A percentile compares a stretch with the other conserved stretches of the same genome.
Evolutionary conservation across 1,140 invertebrate species (phyloP).

Genomic region (Zelostemma sp.): DNA sequence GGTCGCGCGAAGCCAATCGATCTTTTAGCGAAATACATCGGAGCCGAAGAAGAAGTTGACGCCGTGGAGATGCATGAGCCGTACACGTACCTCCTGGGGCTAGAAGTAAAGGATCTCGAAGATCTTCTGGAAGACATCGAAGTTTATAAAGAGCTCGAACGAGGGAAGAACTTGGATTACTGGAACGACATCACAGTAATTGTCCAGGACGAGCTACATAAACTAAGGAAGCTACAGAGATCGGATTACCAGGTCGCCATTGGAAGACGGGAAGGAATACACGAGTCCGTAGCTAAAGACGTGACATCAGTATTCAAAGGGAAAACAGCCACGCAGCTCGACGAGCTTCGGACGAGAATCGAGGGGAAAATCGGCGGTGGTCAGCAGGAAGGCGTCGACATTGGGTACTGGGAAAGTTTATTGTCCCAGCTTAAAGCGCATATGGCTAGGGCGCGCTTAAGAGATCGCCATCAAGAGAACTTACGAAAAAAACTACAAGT

Average conservation of each 20-base stretch:
- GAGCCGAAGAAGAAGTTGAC: conserved; percentile 90
- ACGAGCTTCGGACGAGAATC: conserved; percentile 87
- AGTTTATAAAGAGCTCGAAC: conserved; percentile 89
- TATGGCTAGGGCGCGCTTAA: conserved; percentile 91
- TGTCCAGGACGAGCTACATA: conserved; percentile 94
- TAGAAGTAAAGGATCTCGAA: conserved; percentile 94
- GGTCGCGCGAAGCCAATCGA: conserved; percentile 98
- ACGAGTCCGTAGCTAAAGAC: conserved; percentile 91
- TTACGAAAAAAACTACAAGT: conserved; percentile 88
- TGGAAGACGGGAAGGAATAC: conserved; percentile 91
- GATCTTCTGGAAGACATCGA: conserved; percentile 98
- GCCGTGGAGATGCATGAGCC: conserved; percentile 99
- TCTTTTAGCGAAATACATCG: conserved; percentile 96
- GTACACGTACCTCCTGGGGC: conserved; percentile 94
- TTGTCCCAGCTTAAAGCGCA: conserved; percentile 76
- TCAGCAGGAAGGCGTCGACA: conserved; percentile 91
- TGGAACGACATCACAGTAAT: conserved; percentile 98
- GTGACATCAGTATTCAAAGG: conserved; percentile 93
- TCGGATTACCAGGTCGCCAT: conserved; percentile 76
- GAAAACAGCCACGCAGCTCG: conserved; percentile 90
- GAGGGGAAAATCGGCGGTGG: conserved; percentile 86
- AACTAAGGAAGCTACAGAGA: conserved; percentile 82
- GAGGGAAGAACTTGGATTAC: conserved; percentile 90
- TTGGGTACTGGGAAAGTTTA: conserved; percentile 58
- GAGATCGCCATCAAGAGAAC: conserved; percentile 94